These are phyloP conservation scores for Epinephelus lanceolatus DNA, from an alignment of 2,113 vertebrate species.

Conservation along the genomic window DNA sequence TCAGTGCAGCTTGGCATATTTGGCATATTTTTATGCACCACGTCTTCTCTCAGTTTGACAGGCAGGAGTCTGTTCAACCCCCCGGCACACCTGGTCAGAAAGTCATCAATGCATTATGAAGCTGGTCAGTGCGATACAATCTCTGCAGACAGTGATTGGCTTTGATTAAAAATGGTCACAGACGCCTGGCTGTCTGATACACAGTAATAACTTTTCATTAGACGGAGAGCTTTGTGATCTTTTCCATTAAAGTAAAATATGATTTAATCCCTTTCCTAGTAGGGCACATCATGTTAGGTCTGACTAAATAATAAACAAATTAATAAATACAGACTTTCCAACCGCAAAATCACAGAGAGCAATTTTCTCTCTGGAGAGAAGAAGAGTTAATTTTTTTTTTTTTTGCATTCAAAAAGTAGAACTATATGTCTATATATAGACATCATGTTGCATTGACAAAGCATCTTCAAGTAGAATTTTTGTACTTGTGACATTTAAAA, in stretches of 20 bases:
- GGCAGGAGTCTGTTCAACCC: constrained; percentile 64
- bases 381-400: neutral
- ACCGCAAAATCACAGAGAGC: neutral
- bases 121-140: constrained; percentile 6
- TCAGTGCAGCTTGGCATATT: constrained; percentile 40
- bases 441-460: neutral
- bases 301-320: neutral
- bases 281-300: neutral
- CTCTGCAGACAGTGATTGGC: constrained; percentile 4
- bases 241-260: neutral
- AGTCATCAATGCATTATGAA: constrained; percentile 15
- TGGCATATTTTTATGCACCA: constrained; percentile 67
- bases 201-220: neutral
- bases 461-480: neutral
- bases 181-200: constrained; percentile 4
- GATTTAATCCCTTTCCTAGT: neutral
- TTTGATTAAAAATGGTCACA: constrained; percentile 10
- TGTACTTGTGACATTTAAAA: neutral
- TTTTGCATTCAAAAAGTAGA: neutral
- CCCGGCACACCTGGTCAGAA: constrained; percentile 66
- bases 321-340: neutral
- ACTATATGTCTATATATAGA: neutral
- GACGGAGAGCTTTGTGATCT: neutral
- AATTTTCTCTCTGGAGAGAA: neutral
- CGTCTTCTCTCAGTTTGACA: constrained; percentile 76